These are phyloP conservation scores for Myotis davidii DNA, from an alignment of 2,113 vertebrate genomes.

Conservation along the genomic window DNA sequence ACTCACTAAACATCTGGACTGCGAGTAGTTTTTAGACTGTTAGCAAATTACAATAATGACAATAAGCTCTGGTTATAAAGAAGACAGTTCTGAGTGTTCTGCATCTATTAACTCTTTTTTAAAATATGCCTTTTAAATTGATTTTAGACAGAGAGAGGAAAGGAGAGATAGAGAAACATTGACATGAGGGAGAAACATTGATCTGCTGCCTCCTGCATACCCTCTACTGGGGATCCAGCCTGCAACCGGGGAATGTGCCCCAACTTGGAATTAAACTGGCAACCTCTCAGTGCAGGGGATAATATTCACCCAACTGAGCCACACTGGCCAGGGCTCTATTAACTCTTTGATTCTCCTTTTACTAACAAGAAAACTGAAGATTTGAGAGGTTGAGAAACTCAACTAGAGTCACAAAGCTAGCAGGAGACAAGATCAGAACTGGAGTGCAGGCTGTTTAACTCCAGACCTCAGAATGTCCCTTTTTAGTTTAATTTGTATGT, in stretches of 20 bases:
- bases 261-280: too few species aligned
- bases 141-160: too few species aligned
- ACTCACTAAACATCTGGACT: not conserved
- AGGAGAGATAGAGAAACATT: too few species aligned
- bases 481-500: not conserved
- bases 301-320: too few species aligned
- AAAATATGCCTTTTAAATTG: too few species aligned
- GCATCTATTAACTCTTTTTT: not conserved
- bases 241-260: too few species aligned
- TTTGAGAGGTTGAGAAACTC: not conserved
- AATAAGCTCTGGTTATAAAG: not conserved
- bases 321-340: not conserved
- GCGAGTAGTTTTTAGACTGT: not conserved
- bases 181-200: too few species aligned
- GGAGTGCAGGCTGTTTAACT: not conserved
- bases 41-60: not conserved
- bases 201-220: too few species aligned
- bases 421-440: not conserved
- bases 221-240: too few species aligned
- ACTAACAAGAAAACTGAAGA: not conserved
- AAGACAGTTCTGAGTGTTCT: not conserved
- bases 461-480: not conserved
- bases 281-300: too few species aligned
- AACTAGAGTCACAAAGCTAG: not conserved
- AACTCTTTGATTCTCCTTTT: not conserved